Percentiles rank a stretch among this genome's conserved stretches.
These are phyloP conservation scores for Parnassius mnemosyne DNA, from an alignment of 2,888 invertebrate species.

Conservation along the genomic window DNA sequence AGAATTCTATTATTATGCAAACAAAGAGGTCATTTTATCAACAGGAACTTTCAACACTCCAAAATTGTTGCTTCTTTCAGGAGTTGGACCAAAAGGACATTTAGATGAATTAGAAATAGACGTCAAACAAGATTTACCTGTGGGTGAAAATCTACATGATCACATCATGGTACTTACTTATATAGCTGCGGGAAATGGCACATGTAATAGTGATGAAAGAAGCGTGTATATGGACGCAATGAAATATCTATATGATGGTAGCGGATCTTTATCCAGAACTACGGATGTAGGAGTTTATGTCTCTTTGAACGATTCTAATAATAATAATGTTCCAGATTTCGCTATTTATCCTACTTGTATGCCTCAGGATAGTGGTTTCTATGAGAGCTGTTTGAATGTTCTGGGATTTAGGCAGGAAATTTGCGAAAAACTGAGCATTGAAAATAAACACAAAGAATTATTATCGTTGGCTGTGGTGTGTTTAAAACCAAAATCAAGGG, in stretches of 20 bases:
- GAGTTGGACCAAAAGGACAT: conserved; percentile 56
- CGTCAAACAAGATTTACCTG: conserved; percentile 52
- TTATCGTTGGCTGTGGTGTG: conserved; percentile 53
- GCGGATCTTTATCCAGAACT: conserved; percentile 46
- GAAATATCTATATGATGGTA: conserved; percentile 53
- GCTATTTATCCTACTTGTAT: conserved; percentile 60
- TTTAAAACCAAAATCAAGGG: conserved; percentile 62
- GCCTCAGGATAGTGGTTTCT: conserved; percentile 39
- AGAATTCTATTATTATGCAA: conserved; percentile 43
- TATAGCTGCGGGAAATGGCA: conserved; percentile 52
- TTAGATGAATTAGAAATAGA: conserved; percentile 46
- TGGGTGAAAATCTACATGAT: conserved; percentile 63
- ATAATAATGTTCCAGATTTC: conserved; percentile 53
- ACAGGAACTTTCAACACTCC: conserved; percentile 65
- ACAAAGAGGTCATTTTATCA: conserved; percentile 57
- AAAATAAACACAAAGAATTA: conserved; percentile 49
- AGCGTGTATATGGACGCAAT: conserved; percentile 46
- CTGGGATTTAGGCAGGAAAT: conserved; percentile 48
- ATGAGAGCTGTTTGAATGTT: conserved; percentile 40
- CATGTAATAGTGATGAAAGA: conserved; percentile 41
- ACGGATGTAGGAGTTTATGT: conserved; percentile 57
- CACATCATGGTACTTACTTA: conserved; percentile 58
- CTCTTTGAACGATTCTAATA: conserved; percentile 35
- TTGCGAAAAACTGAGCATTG: conserved; percentile 44
- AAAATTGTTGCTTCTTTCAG: conserved; percentile 60